A percentile compares a stretch with the other conserved stretches of the same genome.
Conservation (phyloP, 2,113 vertebrate genomes). For the Sinocyclocheilus anophthalmus region DNA sequence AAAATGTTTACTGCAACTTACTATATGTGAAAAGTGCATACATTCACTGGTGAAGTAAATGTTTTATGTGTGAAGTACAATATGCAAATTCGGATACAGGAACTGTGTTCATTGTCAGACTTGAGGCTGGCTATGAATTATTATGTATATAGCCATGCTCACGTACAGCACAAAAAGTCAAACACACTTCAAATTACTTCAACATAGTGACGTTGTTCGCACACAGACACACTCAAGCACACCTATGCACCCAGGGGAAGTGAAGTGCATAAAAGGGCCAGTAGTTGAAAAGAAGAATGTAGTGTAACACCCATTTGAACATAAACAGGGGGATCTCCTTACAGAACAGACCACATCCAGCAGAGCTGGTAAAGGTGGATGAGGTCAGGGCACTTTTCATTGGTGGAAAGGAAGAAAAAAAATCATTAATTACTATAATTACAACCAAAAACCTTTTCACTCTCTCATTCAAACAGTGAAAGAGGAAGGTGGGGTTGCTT, state of each 20-base stretch:
- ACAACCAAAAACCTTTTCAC: constrained; percentile 68
- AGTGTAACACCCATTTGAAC: constrained; percentile 67
- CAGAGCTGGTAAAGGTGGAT: constrained; percentile 48
- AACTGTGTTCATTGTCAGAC: too few species aligned
- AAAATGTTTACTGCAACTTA: background rate
- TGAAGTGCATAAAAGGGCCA: constrained; percentile 65
- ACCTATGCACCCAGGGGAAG: constrained; percentile 35
- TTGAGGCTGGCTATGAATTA: too few species aligned
- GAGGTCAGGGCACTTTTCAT: constrained; percentile 57
- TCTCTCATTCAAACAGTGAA: constrained; percentile 69
- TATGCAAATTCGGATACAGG: too few species aligned
- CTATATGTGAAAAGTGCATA: too few species aligned
- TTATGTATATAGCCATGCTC: background rate
- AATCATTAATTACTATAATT: constrained; percentile 79
- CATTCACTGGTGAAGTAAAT: too few species aligned
- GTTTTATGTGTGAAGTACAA: too few species aligned
- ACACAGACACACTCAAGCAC: constrained; percentile 13
- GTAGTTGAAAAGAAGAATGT: constrained; percentile 64
- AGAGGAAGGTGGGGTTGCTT: constrained; percentile 52
- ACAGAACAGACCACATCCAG: constrained; percentile 67
- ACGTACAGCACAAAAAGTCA: background rate
- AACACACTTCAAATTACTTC: background rate
- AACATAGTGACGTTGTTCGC: background rate
- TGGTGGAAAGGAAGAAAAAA: constrained; percentile 62
- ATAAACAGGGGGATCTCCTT: constrained; percentile 73